Conservation (phyloP, 2,888 invertebrate species). For the Nomada hirtipes region DNA sequence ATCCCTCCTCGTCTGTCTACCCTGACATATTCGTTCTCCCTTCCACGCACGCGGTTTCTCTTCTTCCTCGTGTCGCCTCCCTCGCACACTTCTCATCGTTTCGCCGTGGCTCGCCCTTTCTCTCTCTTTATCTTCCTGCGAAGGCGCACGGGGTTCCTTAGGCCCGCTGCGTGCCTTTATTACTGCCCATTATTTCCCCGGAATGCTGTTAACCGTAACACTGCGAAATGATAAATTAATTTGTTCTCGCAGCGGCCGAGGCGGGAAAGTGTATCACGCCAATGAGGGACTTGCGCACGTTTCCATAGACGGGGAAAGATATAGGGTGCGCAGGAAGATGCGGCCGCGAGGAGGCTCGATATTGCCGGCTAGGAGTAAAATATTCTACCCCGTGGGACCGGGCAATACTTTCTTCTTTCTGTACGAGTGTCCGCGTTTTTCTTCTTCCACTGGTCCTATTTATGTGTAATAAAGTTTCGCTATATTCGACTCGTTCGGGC, state of each 20-base stretch:
- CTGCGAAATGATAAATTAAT: conserved; percentile 71
- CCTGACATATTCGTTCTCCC: conserved; percentile 35
- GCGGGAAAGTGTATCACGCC: conserved; percentile 56
- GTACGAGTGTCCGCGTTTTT: no score
- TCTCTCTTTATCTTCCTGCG: conserved; percentile 36
- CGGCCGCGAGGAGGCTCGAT: conserved; percentile 33
- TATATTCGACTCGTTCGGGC: neutral
- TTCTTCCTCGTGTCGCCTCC: conserved; percentile 24
- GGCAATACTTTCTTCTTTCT: neutral
- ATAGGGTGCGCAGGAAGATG: conserved; percentile 34
- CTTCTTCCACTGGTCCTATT: neutral
- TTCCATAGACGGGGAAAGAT: conserved; percentile 43
- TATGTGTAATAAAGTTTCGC: neutral
- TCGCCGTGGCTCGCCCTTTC: conserved; percentile 22
- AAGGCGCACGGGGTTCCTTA: conserved; percentile 53
- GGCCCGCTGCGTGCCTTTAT: conserved; percentile 60
- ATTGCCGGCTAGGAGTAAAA: conserved; percentile 26
- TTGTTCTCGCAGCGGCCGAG: conserved; percentile 57
- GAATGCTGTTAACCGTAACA: conserved; percentile 67
- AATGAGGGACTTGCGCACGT: conserved; percentile 37
- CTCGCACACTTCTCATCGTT: conserved; percentile 10
- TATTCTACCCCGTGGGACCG: conserved; percentile 7
- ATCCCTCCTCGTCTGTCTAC: conserved; percentile 35
- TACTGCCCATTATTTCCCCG: conserved; percentile 64
- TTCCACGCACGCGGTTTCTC: conserved; percentile 4